phyloP scores from a whole-genome alignment of 2,113 vertebrate genomes.

The Jacana jacana region DNA sequence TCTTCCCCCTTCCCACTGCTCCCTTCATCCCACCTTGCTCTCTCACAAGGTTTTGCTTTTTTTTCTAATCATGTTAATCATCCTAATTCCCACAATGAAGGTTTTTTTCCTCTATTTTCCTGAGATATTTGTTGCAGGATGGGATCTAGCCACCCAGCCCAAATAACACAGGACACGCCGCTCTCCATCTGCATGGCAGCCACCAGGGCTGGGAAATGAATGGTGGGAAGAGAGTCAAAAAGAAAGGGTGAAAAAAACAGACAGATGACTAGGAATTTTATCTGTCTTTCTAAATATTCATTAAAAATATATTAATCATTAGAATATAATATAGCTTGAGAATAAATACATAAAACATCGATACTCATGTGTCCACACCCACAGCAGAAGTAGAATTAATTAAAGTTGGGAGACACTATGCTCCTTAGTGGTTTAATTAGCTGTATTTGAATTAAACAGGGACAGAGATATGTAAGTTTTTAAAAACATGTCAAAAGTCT shows the following conservation, averaged over 20 bases:
- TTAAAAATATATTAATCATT: not conserved
- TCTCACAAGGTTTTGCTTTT: not conserved
- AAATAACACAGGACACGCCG: rapidly evolving
- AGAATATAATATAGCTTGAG: not conserved
- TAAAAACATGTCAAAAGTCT: constrained; percentile 40
- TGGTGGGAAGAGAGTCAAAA: not conserved
- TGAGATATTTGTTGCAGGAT: not conserved
- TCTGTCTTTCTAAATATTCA: not conserved
- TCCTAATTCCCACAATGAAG: not conserved
- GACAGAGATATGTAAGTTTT: constrained; percentile 24
- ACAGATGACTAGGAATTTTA: not conserved
- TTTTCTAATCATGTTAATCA: not conserved
- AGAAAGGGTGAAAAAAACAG: rapidly evolving
- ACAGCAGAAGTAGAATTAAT: constrained; percentile 55
- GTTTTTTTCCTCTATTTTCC: not conserved
- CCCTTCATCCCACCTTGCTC: constrained; percentile 38
- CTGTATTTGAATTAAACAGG: constrained; percentile 49
- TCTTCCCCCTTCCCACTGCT: not conserved
- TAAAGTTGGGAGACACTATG: constrained; percentile 42
- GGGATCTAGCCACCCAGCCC: not conserved
- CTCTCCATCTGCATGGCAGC: not conserved
- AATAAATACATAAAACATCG: not conserved
- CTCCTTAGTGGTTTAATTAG: constrained; percentile 52
- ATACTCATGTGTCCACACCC: not conserved
- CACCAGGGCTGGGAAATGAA: not conserved